Conservation (phyloP, 2,888 invertebrate genomes). For the Pherbina coryleti region DNA sequence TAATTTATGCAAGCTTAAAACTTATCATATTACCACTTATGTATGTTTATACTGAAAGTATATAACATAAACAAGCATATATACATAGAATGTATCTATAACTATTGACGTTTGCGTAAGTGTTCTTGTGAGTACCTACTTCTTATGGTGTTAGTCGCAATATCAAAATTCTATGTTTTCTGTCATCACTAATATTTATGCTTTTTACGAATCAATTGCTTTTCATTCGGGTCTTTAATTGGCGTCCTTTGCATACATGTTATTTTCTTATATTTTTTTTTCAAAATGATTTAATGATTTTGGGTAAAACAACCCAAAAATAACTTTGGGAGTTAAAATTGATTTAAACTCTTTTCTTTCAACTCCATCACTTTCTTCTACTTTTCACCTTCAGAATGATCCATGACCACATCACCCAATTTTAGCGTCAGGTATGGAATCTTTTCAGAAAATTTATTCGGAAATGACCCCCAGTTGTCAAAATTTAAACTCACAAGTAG, state of each 20-base stretch:
- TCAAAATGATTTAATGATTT: no score
- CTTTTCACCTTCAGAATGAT: no score
- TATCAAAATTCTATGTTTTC: slow-evolving; percentile 57
- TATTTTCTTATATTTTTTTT: slow-evolving; percentile 7
- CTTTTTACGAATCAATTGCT: slow-evolving; percentile 31
- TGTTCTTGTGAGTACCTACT: slow-evolving; percentile 9
- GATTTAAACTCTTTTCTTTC: no score
- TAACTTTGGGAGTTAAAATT: no score
- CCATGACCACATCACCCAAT: no score
- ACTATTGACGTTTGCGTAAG: neutral
- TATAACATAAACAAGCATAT: slow-evolving; percentile 30
- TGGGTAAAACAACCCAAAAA: no score
- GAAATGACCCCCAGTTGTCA: no score
- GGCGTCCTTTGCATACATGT: slow-evolving; percentile 10
- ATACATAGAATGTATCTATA: neutral
- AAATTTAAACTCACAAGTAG: no score
- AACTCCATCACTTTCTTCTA: no score
- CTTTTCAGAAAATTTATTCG: no score
- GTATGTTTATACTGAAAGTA: neutral
- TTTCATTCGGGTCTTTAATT: slow-evolving; percentile 15
- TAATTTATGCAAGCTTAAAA: neutral
- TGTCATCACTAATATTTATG: slow-evolving; percentile 62
- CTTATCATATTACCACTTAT: neutral
- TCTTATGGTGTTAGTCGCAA: slow-evolving; percentile 68
- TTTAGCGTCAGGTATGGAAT: no score